Evolutionary conservation across 2,888 invertebrate genomes (phyloP), one percentile per base, ranked within the genome.

Genomic region (Sarcophaga subvicina): DNA sequence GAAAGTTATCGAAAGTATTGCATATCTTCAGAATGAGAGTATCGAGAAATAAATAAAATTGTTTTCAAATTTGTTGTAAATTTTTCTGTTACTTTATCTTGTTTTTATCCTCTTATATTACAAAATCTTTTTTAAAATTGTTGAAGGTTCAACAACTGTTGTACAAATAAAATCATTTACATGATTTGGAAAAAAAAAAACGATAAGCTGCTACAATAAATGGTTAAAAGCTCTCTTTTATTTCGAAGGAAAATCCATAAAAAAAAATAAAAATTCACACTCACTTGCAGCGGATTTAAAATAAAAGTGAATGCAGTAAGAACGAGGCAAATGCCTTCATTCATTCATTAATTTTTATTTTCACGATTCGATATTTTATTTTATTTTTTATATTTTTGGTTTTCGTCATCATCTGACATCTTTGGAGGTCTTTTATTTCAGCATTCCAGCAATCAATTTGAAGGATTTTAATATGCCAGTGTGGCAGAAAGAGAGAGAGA

Each of bases 361-460:
- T 17, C 54, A 17, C 17, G 12, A 17, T 54, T 2, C 54, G 5
- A 54, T 27, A 67, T 54, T 76, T 66, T 69, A 59, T 72, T 67
- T 22, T 22, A n/a, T 59, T 60, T 71, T 82, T 59, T 20, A 70
- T 25, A 45, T 54, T 49, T 75, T 77, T 37, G 62, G 60, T 64
- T 22, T 47, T 67, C 66, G 47, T 72, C 63, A 64, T 70, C 37
- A 54, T 62, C 22, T 81, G 49, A 69, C 20, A 63, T 70, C 85
- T 79, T 82, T 83, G 67, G 62, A 80, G 67, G 27, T 72, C 60
- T 80, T 59, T 62, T 80, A 71, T 77, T 84, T 75, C 17, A n/a
- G 70, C 67, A 87, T 79, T 71, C 75, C 14, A 20, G 67, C 67
- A 87, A 81, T 76, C 79, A 79, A 47, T 84, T 84, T 82, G 71